Conservation (phyloP, 2,888 invertebrate genomes). For the Empis livida region DNA sequence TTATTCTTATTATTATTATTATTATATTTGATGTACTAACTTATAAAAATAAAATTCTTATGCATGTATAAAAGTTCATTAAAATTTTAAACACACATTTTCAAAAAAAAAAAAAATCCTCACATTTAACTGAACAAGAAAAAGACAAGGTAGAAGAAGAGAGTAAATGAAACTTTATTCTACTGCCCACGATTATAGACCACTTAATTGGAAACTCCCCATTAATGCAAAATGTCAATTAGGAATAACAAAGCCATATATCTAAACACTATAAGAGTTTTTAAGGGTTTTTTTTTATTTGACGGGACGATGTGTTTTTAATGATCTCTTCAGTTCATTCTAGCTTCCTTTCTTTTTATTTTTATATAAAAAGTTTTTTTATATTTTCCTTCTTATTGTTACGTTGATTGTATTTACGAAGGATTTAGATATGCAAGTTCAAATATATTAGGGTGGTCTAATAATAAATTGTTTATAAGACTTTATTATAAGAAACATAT, state of each 20-base stretch:
- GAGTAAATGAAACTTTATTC: background rate
- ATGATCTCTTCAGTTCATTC: conserved; percentile 9
- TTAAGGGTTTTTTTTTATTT: conserved; percentile 6
- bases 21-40: too few relatives aligned
- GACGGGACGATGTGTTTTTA: conserved; percentile 12
- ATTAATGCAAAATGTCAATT: conserved; percentile 21
- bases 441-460: too few relatives aligned
- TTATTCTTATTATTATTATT: too few relatives aligned
- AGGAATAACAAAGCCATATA: conserved; percentile 19
- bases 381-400: too few relatives aligned
- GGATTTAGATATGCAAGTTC: too few relatives aligned
- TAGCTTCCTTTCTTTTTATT: conserved; percentile 1
- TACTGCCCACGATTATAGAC: conserved; percentile 10
- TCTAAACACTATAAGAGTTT: conserved; percentile 15
- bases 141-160: conserved; percentile 2
- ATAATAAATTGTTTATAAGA: background rate
- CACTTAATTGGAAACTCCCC: conserved; percentile 19
- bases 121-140: conserved; percentile 6
- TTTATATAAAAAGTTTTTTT: background rate
- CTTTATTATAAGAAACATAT: background rate
- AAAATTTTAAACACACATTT: conserved; percentile 20
- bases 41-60: background rate
- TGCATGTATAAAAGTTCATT: conserved; percentile 16
- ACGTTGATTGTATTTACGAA: too few relatives aligned
- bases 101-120: conserved; percentile 11